Percentiles rank a stretch among this genome's conserved stretches.
Evolutionary conservation across 2,113 vertebrate genomes (phyloP).

Genomic region (Acanthochromis polyacanthus): DNA sequence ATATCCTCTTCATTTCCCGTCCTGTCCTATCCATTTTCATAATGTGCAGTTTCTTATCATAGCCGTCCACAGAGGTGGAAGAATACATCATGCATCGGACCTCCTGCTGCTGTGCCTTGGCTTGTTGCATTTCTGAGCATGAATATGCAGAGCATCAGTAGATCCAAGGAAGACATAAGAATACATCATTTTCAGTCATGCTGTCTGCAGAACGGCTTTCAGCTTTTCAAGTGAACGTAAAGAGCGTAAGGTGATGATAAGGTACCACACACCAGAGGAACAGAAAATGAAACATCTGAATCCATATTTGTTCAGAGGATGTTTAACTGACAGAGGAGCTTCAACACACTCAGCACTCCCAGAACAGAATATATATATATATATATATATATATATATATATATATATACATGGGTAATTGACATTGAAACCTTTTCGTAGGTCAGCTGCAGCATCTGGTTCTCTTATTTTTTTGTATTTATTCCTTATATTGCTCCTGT

Average conservation of each 20-base stretch:
- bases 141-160: slow-evolving; percentile 30
- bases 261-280: neutral
- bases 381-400: too few relatives aligned
- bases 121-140: slow-evolving; percentile 14
- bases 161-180: neutral
- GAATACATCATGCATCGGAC: slow-evolving; percentile 42
- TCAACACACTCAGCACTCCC: too few relatives aligned
- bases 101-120: too few relatives aligned
- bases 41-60: slow-evolving; percentile 44
- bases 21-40: slow-evolving; percentile 44
- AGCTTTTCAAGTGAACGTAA: slow-evolving; percentile 11
- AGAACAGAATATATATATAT: too few relatives aligned
- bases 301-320: neutral
- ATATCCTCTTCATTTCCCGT: slow-evolving; percentile 28
- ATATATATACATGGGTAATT: too few relatives aligned
- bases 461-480: too few relatives aligned
- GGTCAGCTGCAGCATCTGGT: too few relatives aligned
- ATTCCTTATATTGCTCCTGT: too few relatives aligned
- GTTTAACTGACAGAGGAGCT: neutral
- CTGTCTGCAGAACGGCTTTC: neutral
- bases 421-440: too few relatives aligned
- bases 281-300: neutral
- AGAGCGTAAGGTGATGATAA: neutral
- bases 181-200: neutral
- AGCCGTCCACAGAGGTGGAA: slow-evolving; percentile 11